These are phyloP conservation scores for Aurelia aurita complex sp. Pacific DNA, from an alignment of 30 jellyfish, hydroid and myxozoan species.

Conservation along the genomic window DNA sequence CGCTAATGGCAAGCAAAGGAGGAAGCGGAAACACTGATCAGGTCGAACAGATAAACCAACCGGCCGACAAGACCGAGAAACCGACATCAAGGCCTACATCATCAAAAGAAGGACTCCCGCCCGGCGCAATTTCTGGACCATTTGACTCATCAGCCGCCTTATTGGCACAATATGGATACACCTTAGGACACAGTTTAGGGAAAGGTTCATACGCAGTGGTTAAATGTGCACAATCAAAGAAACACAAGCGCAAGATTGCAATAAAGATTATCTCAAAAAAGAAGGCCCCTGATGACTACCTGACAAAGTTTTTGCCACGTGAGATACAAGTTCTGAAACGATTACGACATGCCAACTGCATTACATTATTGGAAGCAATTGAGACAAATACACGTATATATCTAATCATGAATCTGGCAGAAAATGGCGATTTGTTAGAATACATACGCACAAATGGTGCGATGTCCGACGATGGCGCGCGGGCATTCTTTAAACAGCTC, in stretches of 20 bases:
- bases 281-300: constrained; percentile 98
- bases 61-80: constrained; percentile 18
- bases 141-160: constrained; percentile 97
- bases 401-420: constrained; percentile 96
- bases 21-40: constrained; percentile 39
- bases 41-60: constrained; percentile 3
- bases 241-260: constrained; percentile 89
- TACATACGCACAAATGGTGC: constrained; percentile 95
- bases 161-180: constrained; percentile 95
- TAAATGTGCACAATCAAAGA: constrained; percentile 87
- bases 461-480: constrained; percentile 87
- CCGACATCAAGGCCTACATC: constrained; percentile 54
- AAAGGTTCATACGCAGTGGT: constrained; percentile 98
- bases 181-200: constrained; percentile 92
- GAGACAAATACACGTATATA: constrained; percentile 95
- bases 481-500: constrained; percentile 81
- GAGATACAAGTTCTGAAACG: constrained; percentile 96
- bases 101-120: constrained; percentile 52
- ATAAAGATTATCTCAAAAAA: constrained; percentile 94
- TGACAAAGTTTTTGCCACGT: constrained; percentile 91
- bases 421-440: constrained; percentile 97
- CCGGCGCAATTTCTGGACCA: constrained; percentile 85
- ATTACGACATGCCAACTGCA: constrained; percentile 87
- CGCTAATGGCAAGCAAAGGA: constrained; percentile 63
- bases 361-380: constrained; percentile 95